Evolutionary conservation across 2,113 vertebrate genomes (phyloP).

Genomic region (Phyllostomus discolor): DNA sequence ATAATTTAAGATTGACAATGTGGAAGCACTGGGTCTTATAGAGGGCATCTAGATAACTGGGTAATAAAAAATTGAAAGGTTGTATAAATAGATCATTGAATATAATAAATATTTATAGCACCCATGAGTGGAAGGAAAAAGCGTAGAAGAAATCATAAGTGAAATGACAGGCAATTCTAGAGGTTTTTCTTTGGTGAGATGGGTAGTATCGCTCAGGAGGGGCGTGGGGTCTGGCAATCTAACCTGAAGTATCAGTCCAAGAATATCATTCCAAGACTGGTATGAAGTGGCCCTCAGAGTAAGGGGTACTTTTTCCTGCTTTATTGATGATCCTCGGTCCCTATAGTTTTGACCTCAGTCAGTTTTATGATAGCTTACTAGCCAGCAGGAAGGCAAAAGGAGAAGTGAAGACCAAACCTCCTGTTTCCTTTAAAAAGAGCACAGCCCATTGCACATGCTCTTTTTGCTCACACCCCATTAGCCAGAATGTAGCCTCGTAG

Average conservation of each 20-base stretch:
- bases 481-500: background rate
- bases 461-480: background rate
- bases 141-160: background rate
- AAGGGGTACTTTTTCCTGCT: background rate
- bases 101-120: slow-evolving; percentile 68
- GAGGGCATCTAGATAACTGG: slow-evolving; percentile 60
- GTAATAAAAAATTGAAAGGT: slow-evolving; percentile 65
- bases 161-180: background rate
- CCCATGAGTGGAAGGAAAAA: slow-evolving; percentile 27
- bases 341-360: background rate
- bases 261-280: background rate
- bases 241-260: background rate
- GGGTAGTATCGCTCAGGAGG: background rate
- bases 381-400: background rate
- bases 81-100: slow-evolving; percentile 61
- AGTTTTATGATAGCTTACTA: background rate
- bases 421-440: background rate
- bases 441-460: background rate
- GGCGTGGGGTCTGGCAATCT: background rate
- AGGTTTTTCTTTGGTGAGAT: background rate
- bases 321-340: background rate
- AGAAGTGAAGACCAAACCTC: background rate
- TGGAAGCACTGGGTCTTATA: slow-evolving; percentile 30
- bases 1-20: slow-evolving; percentile 48
- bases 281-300: background rate